These are phyloP conservation scores for Dicyrtomina minuta DNA, from an alignment of 2,888 invertebrate species.

Conservation along the genomic window DNA sequence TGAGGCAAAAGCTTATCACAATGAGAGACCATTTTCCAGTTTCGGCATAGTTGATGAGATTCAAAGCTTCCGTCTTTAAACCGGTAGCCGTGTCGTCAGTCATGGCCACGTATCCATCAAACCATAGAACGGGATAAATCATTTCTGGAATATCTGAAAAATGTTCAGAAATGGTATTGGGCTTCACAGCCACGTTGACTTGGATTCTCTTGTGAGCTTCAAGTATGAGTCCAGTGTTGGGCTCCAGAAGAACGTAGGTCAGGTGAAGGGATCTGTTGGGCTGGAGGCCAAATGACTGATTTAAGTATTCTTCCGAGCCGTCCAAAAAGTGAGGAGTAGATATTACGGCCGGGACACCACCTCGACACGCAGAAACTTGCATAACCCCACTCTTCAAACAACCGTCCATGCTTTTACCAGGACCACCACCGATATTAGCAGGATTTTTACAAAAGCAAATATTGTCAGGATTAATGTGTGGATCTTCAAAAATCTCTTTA, in stretches of 20 bases:
- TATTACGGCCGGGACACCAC: constrained; percentile 27
- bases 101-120: constrained; percentile 19
- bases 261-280: constrained; percentile 15
- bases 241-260: constrained; percentile 24
- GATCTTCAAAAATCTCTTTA: constrained; percentile 34
- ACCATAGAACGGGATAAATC: constrained; percentile 28
- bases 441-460: constrained; percentile 35
- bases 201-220: constrained; percentile 27
- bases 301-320: constrained; percentile 17
- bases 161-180: constrained; percentile 11
- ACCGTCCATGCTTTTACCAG: neutral
- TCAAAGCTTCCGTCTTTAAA: constrained; percentile 30
- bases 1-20: constrained; percentile 26
- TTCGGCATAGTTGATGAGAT: constrained; percentile 32
- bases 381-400: constrained; percentile 36
- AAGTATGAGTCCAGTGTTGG: constrained; percentile 27
- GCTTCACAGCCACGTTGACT: constrained; percentile 22
- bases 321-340: constrained; percentile 30
- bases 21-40: constrained; percentile 43
- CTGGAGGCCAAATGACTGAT: constrained; percentile 16
- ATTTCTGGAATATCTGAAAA: constrained; percentile 18
- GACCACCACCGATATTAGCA: too few species aligned
- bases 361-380: constrained; percentile 30
- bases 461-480: constrained; percentile 33
- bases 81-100: constrained; percentile 28